These are phyloP conservation scores for Flexamia atlantica DNA, from an alignment of 2,888 invertebrate genomes.

Conservation along the genomic window DNA sequence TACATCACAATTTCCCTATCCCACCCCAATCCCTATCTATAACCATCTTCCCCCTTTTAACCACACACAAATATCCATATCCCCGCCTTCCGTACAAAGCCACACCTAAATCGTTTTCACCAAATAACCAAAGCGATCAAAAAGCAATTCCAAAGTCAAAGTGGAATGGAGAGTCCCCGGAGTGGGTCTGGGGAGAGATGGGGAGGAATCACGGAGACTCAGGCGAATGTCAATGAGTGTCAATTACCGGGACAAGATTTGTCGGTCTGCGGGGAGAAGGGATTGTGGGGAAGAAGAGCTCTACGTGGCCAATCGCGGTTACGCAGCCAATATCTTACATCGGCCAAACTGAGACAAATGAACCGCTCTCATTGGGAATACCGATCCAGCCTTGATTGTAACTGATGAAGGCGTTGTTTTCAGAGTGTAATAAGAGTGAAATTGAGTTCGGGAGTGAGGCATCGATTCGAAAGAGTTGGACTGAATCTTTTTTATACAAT, in stretches of 20 bases:
- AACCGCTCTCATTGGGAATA: conserved; percentile 3
- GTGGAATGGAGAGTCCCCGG: background rate
- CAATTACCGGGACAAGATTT: conserved; percentile 27
- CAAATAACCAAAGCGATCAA: conserved; percentile 29
- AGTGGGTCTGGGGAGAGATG: background rate
- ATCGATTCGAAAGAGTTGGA: too few relatives aligned
- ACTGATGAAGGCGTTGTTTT: conserved; percentile 19
- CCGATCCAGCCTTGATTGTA: conserved; percentile 1
- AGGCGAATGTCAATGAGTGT: conserved; percentile 34
- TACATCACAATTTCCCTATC: too few relatives aligned
- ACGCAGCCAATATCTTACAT: conserved; percentile 29
- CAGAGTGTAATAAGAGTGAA: background rate
- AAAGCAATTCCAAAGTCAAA: background rate
- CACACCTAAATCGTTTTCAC: too few relatives aligned
- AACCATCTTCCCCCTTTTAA: too few relatives aligned
- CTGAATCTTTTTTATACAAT: too few relatives aligned
- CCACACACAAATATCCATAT: too few relatives aligned
- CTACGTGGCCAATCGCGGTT: conserved; percentile 1
- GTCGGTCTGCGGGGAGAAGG: conserved; percentile 21
- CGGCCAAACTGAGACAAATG: conserved; percentile 35
- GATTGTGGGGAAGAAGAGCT: too few relatives aligned
- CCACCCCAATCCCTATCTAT: too few relatives aligned
- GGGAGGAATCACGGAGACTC: background rate
- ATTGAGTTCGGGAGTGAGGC: too few relatives aligned
- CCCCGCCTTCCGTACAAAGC: too few relatives aligned